Evolutionary conservation across 35 echinoderm and acorn worm species (phyloP).

Genomic region (Lytechinus pictus): DNA sequence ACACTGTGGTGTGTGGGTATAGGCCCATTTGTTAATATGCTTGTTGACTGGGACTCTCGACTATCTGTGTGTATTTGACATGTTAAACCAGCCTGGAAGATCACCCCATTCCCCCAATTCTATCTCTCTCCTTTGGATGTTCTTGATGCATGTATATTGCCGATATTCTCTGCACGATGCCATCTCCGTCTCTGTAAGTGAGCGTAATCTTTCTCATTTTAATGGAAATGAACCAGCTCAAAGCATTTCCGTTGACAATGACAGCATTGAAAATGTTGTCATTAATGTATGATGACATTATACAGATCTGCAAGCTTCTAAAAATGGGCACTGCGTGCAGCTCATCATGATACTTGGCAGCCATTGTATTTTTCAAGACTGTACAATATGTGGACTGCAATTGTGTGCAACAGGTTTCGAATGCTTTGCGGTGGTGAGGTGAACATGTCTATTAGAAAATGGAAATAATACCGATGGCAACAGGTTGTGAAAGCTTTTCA

Average conservation of each 20-base stretch:
- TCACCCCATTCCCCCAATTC: not conserved
- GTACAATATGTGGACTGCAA: not conserved
- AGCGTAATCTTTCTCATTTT: not conserved
- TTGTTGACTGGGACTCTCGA: not conserved
- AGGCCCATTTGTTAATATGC: slow-evolving; percentile 10
- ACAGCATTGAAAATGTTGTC: not conserved
- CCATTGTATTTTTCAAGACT: not conserved
- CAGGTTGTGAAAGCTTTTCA: no score
- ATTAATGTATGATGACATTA: not conserved
- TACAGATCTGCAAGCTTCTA: not conserved
- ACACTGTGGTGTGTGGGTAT: not conserved
- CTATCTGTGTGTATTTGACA: not conserved
- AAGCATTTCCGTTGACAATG: not conserved
- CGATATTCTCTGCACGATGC: not conserved
- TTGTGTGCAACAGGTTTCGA: not conserved
- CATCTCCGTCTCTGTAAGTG: not conserved
- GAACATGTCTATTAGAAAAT: not conserved
- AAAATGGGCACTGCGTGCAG: not conserved
- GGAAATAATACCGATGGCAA: not conserved
- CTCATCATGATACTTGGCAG: not conserved
- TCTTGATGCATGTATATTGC: not conserved
- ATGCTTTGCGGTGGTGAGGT: not conserved
- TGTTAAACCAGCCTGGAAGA: not conserved
- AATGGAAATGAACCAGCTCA: not conserved
- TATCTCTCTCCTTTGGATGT: no score